Base-by-base conservation (phyloP, 1,140 invertebrate genomes). In the Potamilus streckersoni region DNA sequence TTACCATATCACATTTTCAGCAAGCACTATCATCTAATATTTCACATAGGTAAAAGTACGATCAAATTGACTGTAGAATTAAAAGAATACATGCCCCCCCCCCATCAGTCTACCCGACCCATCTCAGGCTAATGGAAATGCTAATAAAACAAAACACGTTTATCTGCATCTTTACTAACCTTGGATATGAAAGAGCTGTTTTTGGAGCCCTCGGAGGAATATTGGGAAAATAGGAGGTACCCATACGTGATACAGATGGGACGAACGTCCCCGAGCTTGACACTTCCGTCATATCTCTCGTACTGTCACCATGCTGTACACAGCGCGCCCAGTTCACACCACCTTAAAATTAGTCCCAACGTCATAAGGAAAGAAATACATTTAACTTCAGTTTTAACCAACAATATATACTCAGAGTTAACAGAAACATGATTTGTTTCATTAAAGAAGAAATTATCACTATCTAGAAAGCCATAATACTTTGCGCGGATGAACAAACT, bases 141-240 rank as follows among this genome's bases (percentile, higher is more conserved):
- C 62, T 14, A 16, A 23, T 17, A 63, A 16, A 13, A 64, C 19
- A 23, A 23, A 23, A 64, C 20, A 14, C 14, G 13, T 14, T 23
- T 64, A 1, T 64, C 20, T 16, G 62, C 31, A 1, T 20, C 15
- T 14, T 16, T 68, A 68, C 20, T 58, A 14, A 76, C 74, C 74
- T 76, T 59, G 74, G 74, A 56, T 76, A 76, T 71, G 74, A 71
- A 17, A 76, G 55, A 19, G 74, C 71, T 17, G 74, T 63, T n/a
- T 76, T 76, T 49, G 74, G 74, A 61, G 74, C 74, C 17, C 23
- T 60, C 16, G 59, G 58, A 49, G 74, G 74, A 58, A 76, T 66
- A 11, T 63, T n/a, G 13, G 74, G 74, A 71, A 76, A 76, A 67
- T 76, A 76, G 6, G 74, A 76, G 5, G 74, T 66, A 49, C 71